Base-by-base conservation (phyloP, 2,797 vertebrate species). In the Melanogrammus aeglefinus region DNA sequence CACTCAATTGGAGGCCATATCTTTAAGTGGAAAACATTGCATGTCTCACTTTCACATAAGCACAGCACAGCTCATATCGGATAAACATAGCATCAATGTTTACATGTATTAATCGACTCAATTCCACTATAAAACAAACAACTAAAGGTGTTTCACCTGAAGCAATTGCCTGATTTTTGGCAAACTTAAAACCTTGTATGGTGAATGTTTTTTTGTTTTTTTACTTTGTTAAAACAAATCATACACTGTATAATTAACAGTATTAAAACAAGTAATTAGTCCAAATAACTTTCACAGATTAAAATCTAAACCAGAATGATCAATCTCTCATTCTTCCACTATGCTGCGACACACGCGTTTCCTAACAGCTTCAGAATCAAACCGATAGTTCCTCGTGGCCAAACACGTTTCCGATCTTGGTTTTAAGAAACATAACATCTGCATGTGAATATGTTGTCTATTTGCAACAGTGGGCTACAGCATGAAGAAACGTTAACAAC, bases 291-390 rank as follows among this genome's bases (percentile, higher is more conserved):
- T 63, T 63, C 21, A 63, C 51, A n/a, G 51, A 57, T 57, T 21
- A n/a, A 63, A n/a, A 63, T 6, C 71, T 16, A 73, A 73, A 41
- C 73, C 4, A 24, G n/a, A 27, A 75, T 16, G 44, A 47, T 47
- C 3, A 63, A 9, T 29, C 66, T 79, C 77, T 33, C 69, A 27
- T 70, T 75, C 77, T 44, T 78, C 87, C 91, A 88, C 91, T 86
- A 77, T 89, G 86, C 84, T 91, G 85, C 88, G 83, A 86, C 86
- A 90, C 84, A 82, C 80, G 75, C 41, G 82, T 63, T 57, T 77
- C 35, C 76, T 39, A 73, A 73, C 77, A 75, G 44, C 41, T 76
- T 18, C 57, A 72, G 38, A 18, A 27, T n/a, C 21, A 29, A 16
- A 76, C 66, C 44, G 36, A 39, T 4, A 24, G 21, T 71, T 13